Base-by-base conservation (phyloP, 1,140 invertebrate species). In the Dinoponera quadriceps region DNA sequence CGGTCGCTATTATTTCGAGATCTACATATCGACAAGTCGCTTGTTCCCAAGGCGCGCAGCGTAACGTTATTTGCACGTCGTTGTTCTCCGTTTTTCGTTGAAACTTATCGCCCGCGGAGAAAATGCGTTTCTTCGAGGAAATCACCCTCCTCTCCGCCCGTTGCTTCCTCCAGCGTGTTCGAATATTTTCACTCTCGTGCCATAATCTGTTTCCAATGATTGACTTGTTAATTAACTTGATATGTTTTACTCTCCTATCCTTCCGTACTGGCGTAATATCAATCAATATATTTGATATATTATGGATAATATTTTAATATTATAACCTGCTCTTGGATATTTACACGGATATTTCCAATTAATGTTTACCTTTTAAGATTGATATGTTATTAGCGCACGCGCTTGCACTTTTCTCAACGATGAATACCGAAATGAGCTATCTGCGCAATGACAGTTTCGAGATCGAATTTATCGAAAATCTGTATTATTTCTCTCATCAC, bases 1-100 rank as follows among this genome's bases (percentile, higher is more conserved):
- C 44, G 25, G 18, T n/a, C n/a, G 44, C 29, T 66, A 66, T 77
- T 68, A 77, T 77, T 77, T 55, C 20, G 38, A 77, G 38, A 66
- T 66, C 27, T 75, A 65, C 29, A 7, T 66, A 66, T 38, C 44
- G 27, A 33, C 20, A 77, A 77, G n/a, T 54, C 51, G 73, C 16
- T 54, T 11, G 9, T 54, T 66, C 20, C 51, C 14, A 33, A 65
- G 38, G 29, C 51, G 44, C 33, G 20, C 27, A 63, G 33, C 20
- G 33, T 51, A 65, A 9, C 49, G 14, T 38, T 77, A 77, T 77
- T 77, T 68, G 48, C 48, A 22, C 16, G 16, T 75, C 38, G 59
- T 33, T 75, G 60, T 49, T 22, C 13, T 25, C 2, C 13, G 44
- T 33, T 65, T 77, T 77, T 66, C 14, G 2, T 51, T 65, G 11